Percentiles rank a stretch among this genome's conserved stretches.
These are phyloP conservation scores for Centruroides sculpturatus DNA, from an alignment of 1,140 invertebrate genomes.

Conservation along the genomic window DNA sequence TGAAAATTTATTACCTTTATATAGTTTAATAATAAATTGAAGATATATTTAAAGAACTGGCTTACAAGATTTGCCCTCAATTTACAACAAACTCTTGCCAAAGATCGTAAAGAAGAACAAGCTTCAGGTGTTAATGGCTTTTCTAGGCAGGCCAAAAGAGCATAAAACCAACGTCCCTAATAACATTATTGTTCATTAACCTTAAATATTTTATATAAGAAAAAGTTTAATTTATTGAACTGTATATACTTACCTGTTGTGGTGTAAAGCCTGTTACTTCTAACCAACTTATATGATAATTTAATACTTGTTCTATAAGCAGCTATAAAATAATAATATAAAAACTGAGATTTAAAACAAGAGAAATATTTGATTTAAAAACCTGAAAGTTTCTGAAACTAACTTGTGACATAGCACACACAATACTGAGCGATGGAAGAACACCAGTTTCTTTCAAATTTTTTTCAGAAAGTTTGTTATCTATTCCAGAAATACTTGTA, in stretches of 20 bases:
- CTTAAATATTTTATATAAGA: too few relatives aligned
- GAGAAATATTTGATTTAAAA: background rate
- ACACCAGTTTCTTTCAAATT: slow-evolving; percentile 17
- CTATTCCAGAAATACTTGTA: slow-evolving; percentile 14
- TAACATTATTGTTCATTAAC: background rate
- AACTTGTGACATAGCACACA: background rate
- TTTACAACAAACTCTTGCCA: slow-evolving; percentile 37
- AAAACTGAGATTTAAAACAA: background rate
- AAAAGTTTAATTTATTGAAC: too few relatives aligned
- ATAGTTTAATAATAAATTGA: too few relatives aligned
- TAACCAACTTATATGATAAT: slow-evolving; percentile 36
- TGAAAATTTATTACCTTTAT: too few relatives aligned
- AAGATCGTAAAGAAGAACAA: slow-evolving; percentile 36
- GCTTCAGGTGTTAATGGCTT: slow-evolving; percentile 42
- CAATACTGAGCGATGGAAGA: background rate
- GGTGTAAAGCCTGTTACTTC: slow-evolving; percentile 29
- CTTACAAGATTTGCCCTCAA: slow-evolving; percentile 25
- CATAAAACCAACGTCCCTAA: slow-evolving; percentile 44
- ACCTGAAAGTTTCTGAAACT: background rate
- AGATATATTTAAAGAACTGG: too few relatives aligned
- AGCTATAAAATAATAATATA: slow-evolving; percentile 22
- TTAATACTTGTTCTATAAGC: slow-evolving; percentile 34
- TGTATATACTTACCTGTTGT: background rate
- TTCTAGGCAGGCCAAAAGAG: slow-evolving; percentile 38
- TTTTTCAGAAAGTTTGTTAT: slow-evolving; percentile 2